Percentiles rank a stretch among this genome's conserved stretches.
phyloP scores from a whole-genome alignment of 2,113 vertebrate species.

The Ancistrus triradiatus region DNA sequence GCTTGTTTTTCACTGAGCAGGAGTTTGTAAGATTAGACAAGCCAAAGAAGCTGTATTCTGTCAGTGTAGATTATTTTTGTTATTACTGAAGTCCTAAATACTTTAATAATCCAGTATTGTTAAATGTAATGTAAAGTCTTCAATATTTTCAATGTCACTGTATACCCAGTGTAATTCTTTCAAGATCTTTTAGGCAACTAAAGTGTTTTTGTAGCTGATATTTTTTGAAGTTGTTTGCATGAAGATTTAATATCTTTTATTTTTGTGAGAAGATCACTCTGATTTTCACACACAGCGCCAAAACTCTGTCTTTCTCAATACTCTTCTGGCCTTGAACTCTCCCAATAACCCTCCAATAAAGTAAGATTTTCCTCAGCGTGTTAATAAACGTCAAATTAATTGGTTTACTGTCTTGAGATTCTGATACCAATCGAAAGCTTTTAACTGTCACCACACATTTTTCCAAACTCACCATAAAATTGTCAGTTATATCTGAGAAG shows the following conservation, averaged over 20 bases:
- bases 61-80: conserved; percentile 23
- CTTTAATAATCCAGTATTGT: background rate
- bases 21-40: conserved; percentile 17
- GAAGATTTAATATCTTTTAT: background rate
- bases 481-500: background rate
- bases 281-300: conserved; percentile 26
- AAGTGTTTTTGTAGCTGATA: background rate
- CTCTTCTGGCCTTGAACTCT: background rate
- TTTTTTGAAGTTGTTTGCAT: background rate
- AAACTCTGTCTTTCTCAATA: background rate
- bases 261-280: background rate
- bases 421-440: background rate
- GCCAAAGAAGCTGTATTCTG: conserved; percentile 7
- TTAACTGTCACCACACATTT: background rate
- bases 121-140: conserved; percentile 33
- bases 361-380: background rate
- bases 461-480: background rate
- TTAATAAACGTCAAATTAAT: conserved; percentile 10
- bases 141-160: conserved; percentile 4
- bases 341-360: rapidly evolving
- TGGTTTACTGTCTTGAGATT: background rate
- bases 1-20: background rate
- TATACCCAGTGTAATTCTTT: background rate
- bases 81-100: background rate
- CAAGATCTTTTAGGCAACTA: conserved; percentile 9